A percentile compares a stretch with the other conserved stretches of the same genome.
phyloP scores from a whole-genome alignment of 2,888 invertebrate species.

The Gari tellinella region DNA sequence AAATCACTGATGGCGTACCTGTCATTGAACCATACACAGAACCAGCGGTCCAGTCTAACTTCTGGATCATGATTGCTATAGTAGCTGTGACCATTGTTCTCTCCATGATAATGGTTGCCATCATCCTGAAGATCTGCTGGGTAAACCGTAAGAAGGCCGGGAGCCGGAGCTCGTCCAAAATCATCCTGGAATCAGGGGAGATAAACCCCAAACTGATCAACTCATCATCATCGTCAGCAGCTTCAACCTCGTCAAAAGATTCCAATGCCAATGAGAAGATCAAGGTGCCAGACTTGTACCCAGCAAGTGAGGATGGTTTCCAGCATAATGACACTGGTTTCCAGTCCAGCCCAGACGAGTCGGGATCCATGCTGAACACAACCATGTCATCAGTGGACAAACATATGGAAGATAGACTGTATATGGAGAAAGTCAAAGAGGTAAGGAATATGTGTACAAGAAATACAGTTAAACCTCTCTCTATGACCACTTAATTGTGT shows the following conservation, averaged over 20 bases:
- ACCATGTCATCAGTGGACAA: conserved; percentile 34
- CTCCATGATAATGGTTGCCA: conserved; percentile 58
- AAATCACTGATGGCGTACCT: conserved; percentile 43
- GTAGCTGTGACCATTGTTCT: conserved; percentile 57
- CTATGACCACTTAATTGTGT: too few relatives aligned
- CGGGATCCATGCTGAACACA: conserved; percentile 31
- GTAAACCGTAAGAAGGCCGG: conserved; percentile 35
- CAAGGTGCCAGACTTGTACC: conserved; percentile 29
- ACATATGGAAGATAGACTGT: conserved; percentile 31
- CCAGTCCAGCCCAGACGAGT: conserved; percentile 29
- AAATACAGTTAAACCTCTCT: too few relatives aligned
- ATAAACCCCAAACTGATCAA: conserved; percentile 37
- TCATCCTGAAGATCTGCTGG: conserved; percentile 59
- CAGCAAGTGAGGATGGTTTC: conserved; percentile 12
- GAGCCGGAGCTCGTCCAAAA: conserved; percentile 29
- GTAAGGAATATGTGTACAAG: too few relatives aligned
- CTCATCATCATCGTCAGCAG: conserved; percentile 35
- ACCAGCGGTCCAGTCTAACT: conserved; percentile 14
- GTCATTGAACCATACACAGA: too few relatives aligned
- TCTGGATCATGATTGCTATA: conserved; percentile 62
- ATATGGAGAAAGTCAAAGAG: conserved; percentile 45
- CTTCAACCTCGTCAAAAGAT: conserved; percentile 33
- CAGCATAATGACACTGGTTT: conserved; percentile 18
- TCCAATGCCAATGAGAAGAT: conserved; percentile 36
- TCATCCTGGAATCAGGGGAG: conserved; percentile 40